Evolutionary conservation across 2,113 vertebrate genomes (phyloP).

Genomic region (Verasper variegatus): DNA sequence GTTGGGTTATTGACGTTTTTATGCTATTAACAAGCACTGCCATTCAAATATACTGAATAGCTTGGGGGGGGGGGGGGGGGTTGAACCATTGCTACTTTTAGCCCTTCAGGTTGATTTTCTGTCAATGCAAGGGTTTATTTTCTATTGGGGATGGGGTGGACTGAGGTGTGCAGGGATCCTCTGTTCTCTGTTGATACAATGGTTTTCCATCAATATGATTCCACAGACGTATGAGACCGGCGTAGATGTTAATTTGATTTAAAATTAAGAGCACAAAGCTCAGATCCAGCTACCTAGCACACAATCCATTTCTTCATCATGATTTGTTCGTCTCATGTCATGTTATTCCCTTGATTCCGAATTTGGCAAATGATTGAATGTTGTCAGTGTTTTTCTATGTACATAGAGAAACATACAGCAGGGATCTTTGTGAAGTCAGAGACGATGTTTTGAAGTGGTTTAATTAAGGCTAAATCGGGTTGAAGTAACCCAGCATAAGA

Average conservation of each 20-base stretch:
- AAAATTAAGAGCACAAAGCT: neutral
- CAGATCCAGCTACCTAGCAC: neutral
- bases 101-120: neutral
- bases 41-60: neutral
- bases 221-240: neutral
- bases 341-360: neutral
- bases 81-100: neutral
- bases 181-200: neutral
- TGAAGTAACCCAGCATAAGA: too few relatives aligned
- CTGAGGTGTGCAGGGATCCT: too few relatives aligned
- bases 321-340: neutral
- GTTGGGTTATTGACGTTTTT: slow-evolving; percentile 35
- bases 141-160: neutral
- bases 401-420: too few relatives aligned
- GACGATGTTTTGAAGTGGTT: too few relatives aligned
- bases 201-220: too few relatives aligned
- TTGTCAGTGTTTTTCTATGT: too few relatives aligned
- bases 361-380: too few relatives aligned
- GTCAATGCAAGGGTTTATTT: neutral
- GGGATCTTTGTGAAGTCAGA: too few relatives aligned
- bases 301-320: neutral
- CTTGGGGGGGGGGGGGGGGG: too few relatives aligned
- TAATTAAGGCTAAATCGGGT: too few relatives aligned
- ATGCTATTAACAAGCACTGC: neutral
- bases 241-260: neutral